phyloP scores from a whole-genome alignment of 1,140 invertebrate genomes.

The Berghia stephanieae region DNA sequence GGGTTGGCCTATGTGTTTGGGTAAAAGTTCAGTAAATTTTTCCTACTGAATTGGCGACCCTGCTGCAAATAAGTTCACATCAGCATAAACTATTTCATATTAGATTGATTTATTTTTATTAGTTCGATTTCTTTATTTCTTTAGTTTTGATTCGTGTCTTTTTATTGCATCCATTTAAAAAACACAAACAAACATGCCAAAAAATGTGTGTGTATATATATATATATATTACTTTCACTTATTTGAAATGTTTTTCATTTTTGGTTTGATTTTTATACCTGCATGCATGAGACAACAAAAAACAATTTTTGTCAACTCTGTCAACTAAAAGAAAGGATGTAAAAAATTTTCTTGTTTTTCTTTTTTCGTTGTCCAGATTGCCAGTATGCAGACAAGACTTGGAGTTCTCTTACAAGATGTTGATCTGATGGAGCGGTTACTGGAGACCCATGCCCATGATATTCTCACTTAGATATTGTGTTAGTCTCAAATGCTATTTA shows the following conservation, averaged over 20 bases:
- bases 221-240: background rate
- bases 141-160: background rate
- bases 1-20: too few relatives aligned
- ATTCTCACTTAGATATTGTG: slow-evolving; percentile 75
- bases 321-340: too few relatives aligned
- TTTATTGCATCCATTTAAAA: background rate
- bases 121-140: background rate
- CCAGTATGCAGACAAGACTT: slow-evolving; percentile 80
- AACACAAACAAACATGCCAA: background rate
- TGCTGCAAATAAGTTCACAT: too few relatives aligned
- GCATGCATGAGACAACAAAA: too few relatives aligned
- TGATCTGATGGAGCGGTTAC: slow-evolving; percentile 79
- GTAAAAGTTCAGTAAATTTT: too few relatives aligned
- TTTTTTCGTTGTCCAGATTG: slow-evolving; percentile 72
- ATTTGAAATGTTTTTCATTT: background rate
- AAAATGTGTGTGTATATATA: background rate
- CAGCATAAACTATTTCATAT: too few relatives aligned
- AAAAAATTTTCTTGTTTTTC: too few relatives aligned
- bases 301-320: too few relatives aligned
- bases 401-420: slow-evolving; percentile 86
- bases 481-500: background rate
- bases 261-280: too few relatives aligned
- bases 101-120: background rate
- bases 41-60: too few relatives aligned
- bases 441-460: slow-evolving; percentile 84